These are phyloP conservation scores for Haemorhous mexicanus DNA, from an alignment of 2,113 vertebrate genomes.

Conservation along the genomic window DNA sequence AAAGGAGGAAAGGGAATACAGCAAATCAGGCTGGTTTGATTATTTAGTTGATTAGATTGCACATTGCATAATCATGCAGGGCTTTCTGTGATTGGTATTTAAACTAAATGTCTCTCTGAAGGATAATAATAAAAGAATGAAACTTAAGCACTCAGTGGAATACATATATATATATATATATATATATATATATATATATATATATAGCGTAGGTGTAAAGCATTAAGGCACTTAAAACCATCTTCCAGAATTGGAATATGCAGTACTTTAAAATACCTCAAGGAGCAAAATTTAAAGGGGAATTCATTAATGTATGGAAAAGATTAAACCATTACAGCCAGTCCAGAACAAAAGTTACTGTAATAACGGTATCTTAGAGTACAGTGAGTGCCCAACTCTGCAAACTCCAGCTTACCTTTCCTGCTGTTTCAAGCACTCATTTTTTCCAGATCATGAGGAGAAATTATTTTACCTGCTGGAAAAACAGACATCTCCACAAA, in stretches of 20 bases:
- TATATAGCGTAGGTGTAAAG: not conserved
- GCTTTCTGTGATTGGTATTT: not conserved
- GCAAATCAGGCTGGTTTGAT: not conserved
- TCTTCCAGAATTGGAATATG: not conserved
- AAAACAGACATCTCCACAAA: not conserved
- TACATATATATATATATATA: not conserved
- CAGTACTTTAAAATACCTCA: not conserved
- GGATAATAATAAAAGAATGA: not conserved
- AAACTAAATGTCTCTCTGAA: not conserved
- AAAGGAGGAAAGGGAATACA: not conserved
- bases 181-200: not conserved
- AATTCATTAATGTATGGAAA: not conserved
- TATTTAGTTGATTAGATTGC: not conserved
- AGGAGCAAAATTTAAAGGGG: not conserved
- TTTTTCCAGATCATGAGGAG: not conserved
- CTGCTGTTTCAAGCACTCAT: not conserved
- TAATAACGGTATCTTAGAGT: not conserved
- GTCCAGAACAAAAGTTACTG: not conserved
- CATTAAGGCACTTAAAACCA: not conserved
- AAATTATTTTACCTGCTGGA: not conserved
- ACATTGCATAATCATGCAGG: not conserved
- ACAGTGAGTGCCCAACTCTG: not conserved
- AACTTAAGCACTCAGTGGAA: not conserved
- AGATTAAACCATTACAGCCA: not conserved
- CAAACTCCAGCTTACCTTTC: not conserved